Conservation (phyloP, 2,113 vertebrate species). For the Ciconia maguari region DNA sequence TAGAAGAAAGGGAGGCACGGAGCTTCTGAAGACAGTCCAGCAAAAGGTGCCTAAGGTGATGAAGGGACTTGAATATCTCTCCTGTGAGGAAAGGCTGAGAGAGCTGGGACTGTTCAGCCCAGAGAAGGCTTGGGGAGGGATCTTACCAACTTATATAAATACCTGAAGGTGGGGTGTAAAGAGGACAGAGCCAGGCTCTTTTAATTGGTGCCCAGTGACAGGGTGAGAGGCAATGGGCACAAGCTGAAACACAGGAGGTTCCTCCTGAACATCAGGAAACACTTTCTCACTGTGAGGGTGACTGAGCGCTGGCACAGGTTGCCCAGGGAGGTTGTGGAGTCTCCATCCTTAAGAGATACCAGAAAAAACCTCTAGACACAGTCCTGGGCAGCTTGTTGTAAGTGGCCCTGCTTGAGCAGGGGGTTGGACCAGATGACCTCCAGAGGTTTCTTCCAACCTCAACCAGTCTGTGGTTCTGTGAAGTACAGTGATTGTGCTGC, state of each 20-base stretch:
- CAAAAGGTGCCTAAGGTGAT: background rate
- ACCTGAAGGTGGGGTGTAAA: background rate
- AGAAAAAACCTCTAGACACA: accelerated
- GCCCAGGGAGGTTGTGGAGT: background rate
- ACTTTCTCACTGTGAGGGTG: background rate
- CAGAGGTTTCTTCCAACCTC: background rate
- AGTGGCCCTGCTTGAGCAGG: background rate
- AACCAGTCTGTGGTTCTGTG: background rate
- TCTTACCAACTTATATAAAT: background rate
- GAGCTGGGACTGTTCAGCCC: background rate
- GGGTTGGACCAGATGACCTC: background rate
- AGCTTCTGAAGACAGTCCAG: background rate
- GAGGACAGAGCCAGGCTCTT: background rate
- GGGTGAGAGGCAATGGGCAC: background rate
- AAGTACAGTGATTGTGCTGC: background rate
- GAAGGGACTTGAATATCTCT: background rate
- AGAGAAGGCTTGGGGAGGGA: background rate
- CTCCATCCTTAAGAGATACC: background rate
- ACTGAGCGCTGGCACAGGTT: background rate
- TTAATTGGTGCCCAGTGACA: background rate
- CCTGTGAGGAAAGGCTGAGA: background rate
- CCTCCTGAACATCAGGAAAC: background rate
- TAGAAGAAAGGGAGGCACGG: background rate
- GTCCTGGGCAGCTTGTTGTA: background rate
- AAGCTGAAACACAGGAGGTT: background rate